Conservation (phyloP, 2,888 invertebrate genomes). For the Eupithecia abbreviata region DNA sequence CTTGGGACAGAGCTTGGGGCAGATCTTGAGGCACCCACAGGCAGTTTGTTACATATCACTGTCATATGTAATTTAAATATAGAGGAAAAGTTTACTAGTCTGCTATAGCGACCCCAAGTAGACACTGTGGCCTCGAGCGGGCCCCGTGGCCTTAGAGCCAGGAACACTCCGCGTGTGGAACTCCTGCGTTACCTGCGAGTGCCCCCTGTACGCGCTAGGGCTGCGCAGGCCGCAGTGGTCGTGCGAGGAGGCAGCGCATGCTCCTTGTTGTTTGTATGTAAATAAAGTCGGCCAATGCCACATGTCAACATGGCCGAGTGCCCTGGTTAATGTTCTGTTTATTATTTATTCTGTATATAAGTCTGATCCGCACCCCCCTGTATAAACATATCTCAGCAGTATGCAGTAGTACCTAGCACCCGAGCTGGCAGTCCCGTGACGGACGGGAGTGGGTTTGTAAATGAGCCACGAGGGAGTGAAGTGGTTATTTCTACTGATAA, state of each 20-base stretch:
- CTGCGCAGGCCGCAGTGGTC: not conserved
- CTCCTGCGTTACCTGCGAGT: not conserved
- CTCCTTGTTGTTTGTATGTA: not conserved
- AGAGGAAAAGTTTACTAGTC: not conserved
- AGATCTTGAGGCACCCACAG: not conserved
- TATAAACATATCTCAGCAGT: not conserved
- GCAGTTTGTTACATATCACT: not conserved
- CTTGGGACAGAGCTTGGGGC: no score
- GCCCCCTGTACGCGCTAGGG: no score
- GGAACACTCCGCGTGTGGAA: no score
- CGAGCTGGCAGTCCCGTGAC: not conserved
- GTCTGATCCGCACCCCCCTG: not conserved
- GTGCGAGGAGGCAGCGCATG: not conserved
- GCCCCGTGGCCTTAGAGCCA: not conserved
- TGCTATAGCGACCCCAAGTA: not conserved
- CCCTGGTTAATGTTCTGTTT: not conserved
- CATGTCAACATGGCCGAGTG: not conserved
- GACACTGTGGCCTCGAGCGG: not conserved
- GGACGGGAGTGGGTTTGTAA: not conserved
- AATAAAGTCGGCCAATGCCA: not conserved
- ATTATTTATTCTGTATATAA: not conserved
- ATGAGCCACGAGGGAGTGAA: no score
- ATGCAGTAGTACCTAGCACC: no score
- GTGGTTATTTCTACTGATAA: not conserved
- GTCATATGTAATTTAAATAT: not conserved